Evolutionary conservation across 2,888 invertebrate species (phyloP).

Genomic region (Acrobasis repandana): DNA sequence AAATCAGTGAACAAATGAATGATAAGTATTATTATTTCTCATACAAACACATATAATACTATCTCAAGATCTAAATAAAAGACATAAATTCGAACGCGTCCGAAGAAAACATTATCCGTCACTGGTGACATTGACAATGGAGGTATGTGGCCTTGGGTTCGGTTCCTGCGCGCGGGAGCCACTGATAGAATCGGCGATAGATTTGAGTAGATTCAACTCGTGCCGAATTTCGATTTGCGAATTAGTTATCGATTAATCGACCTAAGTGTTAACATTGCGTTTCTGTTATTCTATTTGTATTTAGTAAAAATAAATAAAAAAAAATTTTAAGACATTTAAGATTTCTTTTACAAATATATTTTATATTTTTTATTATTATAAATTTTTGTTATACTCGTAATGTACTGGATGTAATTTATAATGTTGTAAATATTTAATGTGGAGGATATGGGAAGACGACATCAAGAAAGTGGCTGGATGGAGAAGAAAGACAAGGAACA

Average conservation of each 20-base stretch:
- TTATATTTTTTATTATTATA: too few relatives aligned
- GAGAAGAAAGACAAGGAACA: too few relatives aligned
- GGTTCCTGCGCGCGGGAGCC: constrained; percentile 66
- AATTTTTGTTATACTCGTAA: too few relatives aligned
- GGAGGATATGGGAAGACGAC: too few relatives aligned
- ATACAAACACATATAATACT: not conserved
- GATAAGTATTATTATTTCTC: not conserved
- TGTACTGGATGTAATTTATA: too few relatives aligned
- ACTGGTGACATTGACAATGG: constrained; percentile 78
- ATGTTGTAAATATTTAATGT: too few relatives aligned
- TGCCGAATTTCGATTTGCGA: constrained; percentile 10
- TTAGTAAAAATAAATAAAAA: too few relatives aligned
- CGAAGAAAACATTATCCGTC: constrained; percentile 67
- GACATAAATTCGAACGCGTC: constrained; percentile 35
- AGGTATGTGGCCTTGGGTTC: constrained; percentile 77
- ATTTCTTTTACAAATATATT: too few relatives aligned
- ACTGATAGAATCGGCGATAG: constrained; percentile 42
- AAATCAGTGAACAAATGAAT: not conserved
- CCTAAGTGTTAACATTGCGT: not conserved
- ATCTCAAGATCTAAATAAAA: not conserved
- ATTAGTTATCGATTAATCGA: not conserved
- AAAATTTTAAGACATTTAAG: too few relatives aligned
- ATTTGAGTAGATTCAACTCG: constrained; percentile 35
- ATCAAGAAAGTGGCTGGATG: too few relatives aligned
- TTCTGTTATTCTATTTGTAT: too few relatives aligned